These are phyloP conservation scores for Xanthorhoe designata DNA, from an alignment of 2,888 invertebrate species.

Conservation along the genomic window DNA sequence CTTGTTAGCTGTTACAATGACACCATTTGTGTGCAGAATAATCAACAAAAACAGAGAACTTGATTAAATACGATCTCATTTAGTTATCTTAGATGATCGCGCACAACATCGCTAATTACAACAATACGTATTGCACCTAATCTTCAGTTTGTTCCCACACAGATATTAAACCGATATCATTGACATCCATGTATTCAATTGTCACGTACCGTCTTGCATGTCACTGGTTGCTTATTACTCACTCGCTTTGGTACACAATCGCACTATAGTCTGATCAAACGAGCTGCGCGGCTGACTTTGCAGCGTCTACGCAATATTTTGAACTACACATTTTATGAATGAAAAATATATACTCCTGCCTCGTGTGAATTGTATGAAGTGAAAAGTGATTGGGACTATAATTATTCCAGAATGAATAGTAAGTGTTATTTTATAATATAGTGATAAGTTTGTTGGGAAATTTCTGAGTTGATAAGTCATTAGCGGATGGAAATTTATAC, in stretches of 20 bases:
- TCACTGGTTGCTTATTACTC: slow-evolving; percentile 39
- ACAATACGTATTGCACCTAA: neutral
- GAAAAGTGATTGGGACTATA: slow-evolving; percentile 20
- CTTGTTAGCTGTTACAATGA: too few species aligned
- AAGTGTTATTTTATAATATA: slow-evolving; percentile 23
- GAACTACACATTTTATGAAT: neutral
- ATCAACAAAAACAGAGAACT: too few species aligned
- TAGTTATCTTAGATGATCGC: neutral
- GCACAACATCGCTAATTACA: neutral
- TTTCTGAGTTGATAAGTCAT: too few species aligned
- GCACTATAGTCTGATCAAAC: slow-evolving; percentile 39
- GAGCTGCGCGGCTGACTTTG: slow-evolving; percentile 33
- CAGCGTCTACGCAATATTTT: neutral
- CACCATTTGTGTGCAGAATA: too few species aligned
- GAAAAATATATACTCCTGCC: neutral
- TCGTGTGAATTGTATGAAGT: slow-evolving; percentile 11
- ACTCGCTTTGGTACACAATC: slow-evolving; percentile 18
- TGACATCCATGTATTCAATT: slow-evolving; percentile 32
- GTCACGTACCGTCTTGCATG: slow-evolving; percentile 38
- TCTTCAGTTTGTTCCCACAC: slow-evolving; percentile 2
- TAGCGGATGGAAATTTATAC: too few species aligned
- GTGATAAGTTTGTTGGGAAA: neutral
- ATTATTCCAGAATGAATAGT: slow-evolving; percentile 48
- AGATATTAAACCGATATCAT: slow-evolving; percentile 19
- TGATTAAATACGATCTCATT: too few species aligned